Evolutionary conservation across 2,113 vertebrate genomes (phyloP).

Genomic region (Lepidothrix coronata): DNA sequence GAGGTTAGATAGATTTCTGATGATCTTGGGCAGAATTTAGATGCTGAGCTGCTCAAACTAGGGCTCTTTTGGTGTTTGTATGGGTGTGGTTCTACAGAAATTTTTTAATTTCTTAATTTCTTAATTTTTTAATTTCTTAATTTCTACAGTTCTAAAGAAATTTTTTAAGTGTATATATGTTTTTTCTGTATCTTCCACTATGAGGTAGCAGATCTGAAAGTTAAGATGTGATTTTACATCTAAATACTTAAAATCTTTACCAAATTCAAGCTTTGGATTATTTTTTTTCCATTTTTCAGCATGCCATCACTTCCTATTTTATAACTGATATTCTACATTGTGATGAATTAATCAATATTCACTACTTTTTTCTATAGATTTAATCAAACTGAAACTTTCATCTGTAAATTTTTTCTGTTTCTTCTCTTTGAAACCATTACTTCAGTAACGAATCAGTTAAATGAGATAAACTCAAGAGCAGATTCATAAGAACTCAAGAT

Average conservation of each 20-base stretch:
- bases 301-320: neutral
- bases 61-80: neutral
- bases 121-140: too few species aligned
- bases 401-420: neutral
- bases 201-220: neutral
- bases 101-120: too few species aligned
- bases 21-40: neutral
- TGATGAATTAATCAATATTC: neutral
- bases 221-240: neutral
- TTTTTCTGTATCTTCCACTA: neutral
- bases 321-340: neutral
- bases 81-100: neutral
- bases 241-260: neutral
- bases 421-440: neutral
- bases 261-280: neutral
- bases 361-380: neutral
- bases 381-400: neutral
- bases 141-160: neutral
- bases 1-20: neutral
- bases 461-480: neutral
- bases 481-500: neutral
- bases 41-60: neutral
- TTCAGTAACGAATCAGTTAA: neutral
- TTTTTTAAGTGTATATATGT: neutral
- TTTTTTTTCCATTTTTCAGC: neutral